Conservation (phyloP, 1,140 invertebrate genomes). For the Phortica variegata region DNA sequence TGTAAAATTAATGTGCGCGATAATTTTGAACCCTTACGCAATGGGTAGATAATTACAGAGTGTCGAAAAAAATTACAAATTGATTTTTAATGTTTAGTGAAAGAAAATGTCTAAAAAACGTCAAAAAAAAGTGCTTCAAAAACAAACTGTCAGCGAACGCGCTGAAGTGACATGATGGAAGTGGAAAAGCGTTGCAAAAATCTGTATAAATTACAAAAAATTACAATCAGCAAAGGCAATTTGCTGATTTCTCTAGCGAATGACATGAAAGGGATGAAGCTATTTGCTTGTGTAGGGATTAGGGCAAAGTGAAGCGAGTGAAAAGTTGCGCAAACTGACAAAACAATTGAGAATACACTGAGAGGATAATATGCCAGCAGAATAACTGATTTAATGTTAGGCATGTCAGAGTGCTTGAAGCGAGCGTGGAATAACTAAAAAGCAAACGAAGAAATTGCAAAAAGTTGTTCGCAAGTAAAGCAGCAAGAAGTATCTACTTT, state of each 20-base stretch:
- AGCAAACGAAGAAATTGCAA: slow-evolving; percentile 20
- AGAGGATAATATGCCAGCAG: slow-evolving; percentile 22
- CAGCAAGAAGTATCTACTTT: slow-evolving; percentile 19
- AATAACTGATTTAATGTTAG: not conserved
- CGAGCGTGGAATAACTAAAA: no score
- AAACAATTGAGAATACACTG: slow-evolving; percentile 12
- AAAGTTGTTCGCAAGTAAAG: not conserved
- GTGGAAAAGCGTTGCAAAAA: not conserved
- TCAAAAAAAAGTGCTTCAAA: slow-evolving; percentile 11
- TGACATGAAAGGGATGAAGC: slow-evolving; percentile 29
- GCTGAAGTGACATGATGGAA: not conserved
- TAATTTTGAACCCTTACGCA: no score
- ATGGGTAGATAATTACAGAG: no score
- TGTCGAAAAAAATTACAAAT: slow-evolving; percentile 20
- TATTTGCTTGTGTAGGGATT: slow-evolving; percentile 32
- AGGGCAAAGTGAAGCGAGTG: no score
- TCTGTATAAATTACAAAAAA: not conserved
- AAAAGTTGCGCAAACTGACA: no score
- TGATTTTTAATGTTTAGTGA: slow-evolving; percentile 34
- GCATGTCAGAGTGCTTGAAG: no score
- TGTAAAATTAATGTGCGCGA: no score
- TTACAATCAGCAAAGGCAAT: slow-evolving; percentile 11
- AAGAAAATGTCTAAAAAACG: slow-evolving; percentile 8
- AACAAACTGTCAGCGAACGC: slow-evolving; percentile 7
- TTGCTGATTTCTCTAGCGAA: slow-evolving; percentile 45